These are phyloP conservation scores for Montipora efflorescens DNA, from an alignment of 64 coral and sea anemone genomes.

Conservation along the genomic window DNA sequence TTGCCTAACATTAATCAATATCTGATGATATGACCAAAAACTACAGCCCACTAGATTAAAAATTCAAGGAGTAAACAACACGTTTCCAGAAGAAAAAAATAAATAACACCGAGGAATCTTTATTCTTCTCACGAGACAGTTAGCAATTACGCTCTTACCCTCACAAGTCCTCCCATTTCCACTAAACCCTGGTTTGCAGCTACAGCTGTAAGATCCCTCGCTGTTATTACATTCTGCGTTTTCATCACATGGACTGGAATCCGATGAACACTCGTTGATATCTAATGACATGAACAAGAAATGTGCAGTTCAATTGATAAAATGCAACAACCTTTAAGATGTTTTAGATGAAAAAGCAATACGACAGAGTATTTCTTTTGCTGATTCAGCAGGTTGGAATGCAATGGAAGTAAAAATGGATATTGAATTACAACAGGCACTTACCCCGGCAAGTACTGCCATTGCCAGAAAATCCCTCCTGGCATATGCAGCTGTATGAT, in stretches of 20 bases:
- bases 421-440: not conserved
- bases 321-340: too few species aligned
- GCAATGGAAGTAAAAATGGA: too few species aligned
- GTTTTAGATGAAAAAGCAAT: too few species aligned
- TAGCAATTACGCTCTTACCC: not conserved
- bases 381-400: too few species aligned
- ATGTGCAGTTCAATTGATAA: too few species aligned
- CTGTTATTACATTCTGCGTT: slow-evolving; percentile 50
- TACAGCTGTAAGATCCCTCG: slow-evolving; percentile 10
- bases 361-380: too few species aligned
- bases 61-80: too few species aligned
- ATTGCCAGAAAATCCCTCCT: slow-evolving; percentile 24
- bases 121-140: too few species aligned
- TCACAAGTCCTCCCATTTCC: slow-evolving; percentile 41
- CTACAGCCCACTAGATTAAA: too few species aligned
- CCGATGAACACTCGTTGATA: slow-evolving; percentile 44
- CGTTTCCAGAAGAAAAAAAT: too few species aligned
- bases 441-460: not conserved
- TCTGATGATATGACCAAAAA: not conserved
- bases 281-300: not conserved
- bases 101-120: too few species aligned
- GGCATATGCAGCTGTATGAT: slow-evolving; percentile 9
- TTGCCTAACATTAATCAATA: slow-evolving; percentile 12
- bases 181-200: slow-evolving; percentile 31
- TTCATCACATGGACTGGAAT: not conserved